Conservation (phyloP, 2,888 invertebrate species). For the Nemurella pictetii region DNA sequence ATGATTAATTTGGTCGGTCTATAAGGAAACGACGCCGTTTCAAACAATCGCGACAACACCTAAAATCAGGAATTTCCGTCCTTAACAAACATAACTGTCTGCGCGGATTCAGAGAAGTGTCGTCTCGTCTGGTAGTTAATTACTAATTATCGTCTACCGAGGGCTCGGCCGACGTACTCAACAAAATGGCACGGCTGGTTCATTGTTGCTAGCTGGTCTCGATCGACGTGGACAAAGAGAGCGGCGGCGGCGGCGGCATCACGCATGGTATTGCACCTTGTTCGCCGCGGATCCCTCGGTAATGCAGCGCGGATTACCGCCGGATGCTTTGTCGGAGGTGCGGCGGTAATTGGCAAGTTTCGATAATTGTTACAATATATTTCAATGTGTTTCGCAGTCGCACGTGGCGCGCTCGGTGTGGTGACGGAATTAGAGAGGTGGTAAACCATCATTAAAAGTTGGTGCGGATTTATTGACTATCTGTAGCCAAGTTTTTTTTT, state of each 20-base stretch:
- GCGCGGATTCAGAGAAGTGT: not conserved
- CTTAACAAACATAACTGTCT: not conserved
- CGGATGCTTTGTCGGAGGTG: constrained; percentile 23
- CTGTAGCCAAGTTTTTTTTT: no score
- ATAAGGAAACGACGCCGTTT: not conserved
- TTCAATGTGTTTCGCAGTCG: not conserved
- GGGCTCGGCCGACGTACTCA: not conserved
- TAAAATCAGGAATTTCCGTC: not conserved
- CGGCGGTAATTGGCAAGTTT: constrained; percentile 36
- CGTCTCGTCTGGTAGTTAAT: not conserved
- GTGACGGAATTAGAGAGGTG: not conserved
- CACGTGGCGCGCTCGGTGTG: not conserved
- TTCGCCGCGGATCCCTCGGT: not conserved
- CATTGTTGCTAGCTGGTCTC: not conserved
- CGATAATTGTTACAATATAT: constrained; percentile 32
- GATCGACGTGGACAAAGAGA: not conserved
- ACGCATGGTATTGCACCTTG: constrained; percentile 34
- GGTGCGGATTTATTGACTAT: no score
- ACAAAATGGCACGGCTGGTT: not conserved
- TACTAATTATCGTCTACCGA: not conserved
- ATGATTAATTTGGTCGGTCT: not conserved
- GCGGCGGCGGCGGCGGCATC: constrained; percentile 25
- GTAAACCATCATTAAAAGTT: constrained; percentile 23
- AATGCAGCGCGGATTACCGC: not conserved
- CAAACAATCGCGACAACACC: not conserved